Evolutionary conservation across 2,888 invertebrate species (phyloP).

Genomic region (Lycophotia porphyrea): DNA sequence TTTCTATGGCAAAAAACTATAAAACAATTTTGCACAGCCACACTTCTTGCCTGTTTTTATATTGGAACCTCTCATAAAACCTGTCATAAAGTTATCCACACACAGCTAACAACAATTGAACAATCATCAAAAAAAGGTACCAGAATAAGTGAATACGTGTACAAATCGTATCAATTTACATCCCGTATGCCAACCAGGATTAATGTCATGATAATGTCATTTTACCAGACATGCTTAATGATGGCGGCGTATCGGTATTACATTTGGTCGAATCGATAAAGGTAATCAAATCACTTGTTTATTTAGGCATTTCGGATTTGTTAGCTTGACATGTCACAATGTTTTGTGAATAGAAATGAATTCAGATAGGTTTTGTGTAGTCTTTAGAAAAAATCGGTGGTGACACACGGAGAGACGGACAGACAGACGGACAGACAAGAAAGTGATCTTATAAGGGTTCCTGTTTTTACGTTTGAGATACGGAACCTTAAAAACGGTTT

Average conservation of each 20-base stretch:
- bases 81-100: background rate
- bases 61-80: background rate
- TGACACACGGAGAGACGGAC: too few relatives aligned
- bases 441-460: too few relatives aligned
- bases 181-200: slow-evolving; percentile 57
- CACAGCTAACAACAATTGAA: background rate
- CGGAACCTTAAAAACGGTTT: too few relatives aligned
- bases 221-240: slow-evolving; percentile 48
- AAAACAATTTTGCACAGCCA: background rate
- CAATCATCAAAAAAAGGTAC: slow-evolving; percentile 14
- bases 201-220: slow-evolving; percentile 57
- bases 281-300: slow-evolving; percentile 53
- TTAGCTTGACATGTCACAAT: slow-evolving; percentile 22
- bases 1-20: background rate
- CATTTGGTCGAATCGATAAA: slow-evolving; percentile 28
- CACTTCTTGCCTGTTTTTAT: background rate
- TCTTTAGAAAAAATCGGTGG: background rate
- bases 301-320: slow-evolving; percentile 33
- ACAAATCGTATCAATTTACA: slow-evolving; percentile 52
- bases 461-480: too few relatives aligned
- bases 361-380: slow-evolving; percentile 8
- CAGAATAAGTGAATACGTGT: slow-evolving; percentile 16
- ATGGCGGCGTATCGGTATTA: slow-evolving; percentile 33
- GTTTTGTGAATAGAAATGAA: slow-evolving; percentile 35
- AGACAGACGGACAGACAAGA: too few relatives aligned